These are phyloP conservation scores for Ochropacha duplaris DNA, from an alignment of 2,888 invertebrate genomes.

Conservation along the genomic window DNA sequence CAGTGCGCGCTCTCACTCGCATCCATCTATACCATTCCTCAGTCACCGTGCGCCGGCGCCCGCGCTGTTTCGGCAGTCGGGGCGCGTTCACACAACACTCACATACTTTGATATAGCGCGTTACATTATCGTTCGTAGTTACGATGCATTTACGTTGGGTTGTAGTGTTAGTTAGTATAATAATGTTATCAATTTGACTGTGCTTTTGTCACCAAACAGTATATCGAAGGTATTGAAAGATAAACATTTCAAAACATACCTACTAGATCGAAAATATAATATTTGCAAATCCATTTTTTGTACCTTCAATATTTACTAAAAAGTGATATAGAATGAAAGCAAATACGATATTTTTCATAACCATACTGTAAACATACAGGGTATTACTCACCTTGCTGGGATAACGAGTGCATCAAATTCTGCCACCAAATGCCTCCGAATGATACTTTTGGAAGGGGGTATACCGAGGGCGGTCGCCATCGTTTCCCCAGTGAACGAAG, in stretches of 20 bases:
- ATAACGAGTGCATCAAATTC: slow-evolving; percentile 95
- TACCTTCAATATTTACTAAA: not conserved
- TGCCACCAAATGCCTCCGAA: slow-evolving; percentile 94
- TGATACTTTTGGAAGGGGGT: slow-evolving; percentile 96
- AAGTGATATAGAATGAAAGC: slow-evolving; percentile 15
- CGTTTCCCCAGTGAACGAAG: slow-evolving; percentile 96
- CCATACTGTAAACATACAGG: slow-evolving; percentile 10
- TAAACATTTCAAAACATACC: slow-evolving; percentile 21
- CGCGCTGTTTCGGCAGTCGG: not conserved
- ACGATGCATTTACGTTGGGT: slow-evolving; percentile 11
- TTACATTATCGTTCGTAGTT: slow-evolving; percentile 23
- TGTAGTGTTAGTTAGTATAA: too few relatives aligned
- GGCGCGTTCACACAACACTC: slow-evolving; percentile 17
- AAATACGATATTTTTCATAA: slow-evolving; percentile 50
- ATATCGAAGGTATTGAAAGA: not conserved
- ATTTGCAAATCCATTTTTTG: slow-evolving; percentile 27
- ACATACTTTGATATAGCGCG: slow-evolving; percentile 18
- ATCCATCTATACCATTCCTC: too few relatives aligned
- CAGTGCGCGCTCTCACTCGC: slow-evolving; percentile 41
- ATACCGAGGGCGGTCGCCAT: slow-evolving; percentile 97
- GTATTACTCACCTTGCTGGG: slow-evolving; percentile 90
- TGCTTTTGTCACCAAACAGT: not conserved
- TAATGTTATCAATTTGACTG: not conserved
- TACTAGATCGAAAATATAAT: slow-evolving; percentile 37
- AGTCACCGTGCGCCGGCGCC: too few relatives aligned